These are phyloP conservation scores for Penaeus vannamei DNA, from an alignment of 1,140 invertebrate species.

Conservation along the genomic window DNA sequence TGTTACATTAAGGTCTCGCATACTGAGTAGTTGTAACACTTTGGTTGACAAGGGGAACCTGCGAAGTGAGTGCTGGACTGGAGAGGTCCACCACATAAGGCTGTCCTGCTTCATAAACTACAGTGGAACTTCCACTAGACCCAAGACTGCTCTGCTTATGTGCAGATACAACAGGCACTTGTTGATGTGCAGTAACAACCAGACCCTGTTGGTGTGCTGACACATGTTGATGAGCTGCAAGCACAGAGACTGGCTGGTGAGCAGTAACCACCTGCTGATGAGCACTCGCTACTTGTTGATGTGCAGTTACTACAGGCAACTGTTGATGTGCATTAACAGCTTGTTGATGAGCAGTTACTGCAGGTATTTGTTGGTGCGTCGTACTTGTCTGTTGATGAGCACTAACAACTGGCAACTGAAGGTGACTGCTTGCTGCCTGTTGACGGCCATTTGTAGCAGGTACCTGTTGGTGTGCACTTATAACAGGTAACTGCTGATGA, in stretches of 20 bases:
- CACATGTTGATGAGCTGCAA: slow-evolving; percentile 53
- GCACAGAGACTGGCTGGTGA: slow-evolving; percentile 43
- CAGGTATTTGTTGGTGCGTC: slow-evolving; percentile 41
- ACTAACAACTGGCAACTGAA: slow-evolving; percentile 3
- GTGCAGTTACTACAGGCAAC: slow-evolving; percentile 33
- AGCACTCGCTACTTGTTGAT: slow-evolving; percentile 10
- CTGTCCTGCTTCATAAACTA: slow-evolving; percentile 46
- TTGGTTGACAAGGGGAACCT: slow-evolving; percentile 38
- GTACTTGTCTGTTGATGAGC: slow-evolving; percentile 7
- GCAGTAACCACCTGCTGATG: slow-evolving; percentile 17
- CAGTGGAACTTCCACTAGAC: slow-evolving; percentile 27
- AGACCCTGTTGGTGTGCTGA: slow-evolving; percentile 51
- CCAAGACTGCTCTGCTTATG: slow-evolving; percentile 32
- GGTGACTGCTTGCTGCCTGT: not conserved
- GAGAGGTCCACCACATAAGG: slow-evolving; percentile 60
- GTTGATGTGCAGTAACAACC: slow-evolving; percentile 44
- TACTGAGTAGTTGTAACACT: slow-evolving; percentile 27
- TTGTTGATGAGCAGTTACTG: slow-evolving; percentile 47
- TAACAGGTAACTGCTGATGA: slow-evolving; percentile 29
- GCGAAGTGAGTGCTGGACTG: slow-evolving; percentile 47
- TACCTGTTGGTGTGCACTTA: slow-evolving; percentile 11
- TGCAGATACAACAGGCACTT: slow-evolving; percentile 49
- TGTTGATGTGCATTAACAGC: slow-evolving; percentile 32
- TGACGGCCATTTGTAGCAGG: not conserved
- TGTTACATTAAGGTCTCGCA: slow-evolving; percentile 44